phyloP scores from a whole-genome alignment of 2,113 vertebrate species.

The Alethe diademata region DNA sequence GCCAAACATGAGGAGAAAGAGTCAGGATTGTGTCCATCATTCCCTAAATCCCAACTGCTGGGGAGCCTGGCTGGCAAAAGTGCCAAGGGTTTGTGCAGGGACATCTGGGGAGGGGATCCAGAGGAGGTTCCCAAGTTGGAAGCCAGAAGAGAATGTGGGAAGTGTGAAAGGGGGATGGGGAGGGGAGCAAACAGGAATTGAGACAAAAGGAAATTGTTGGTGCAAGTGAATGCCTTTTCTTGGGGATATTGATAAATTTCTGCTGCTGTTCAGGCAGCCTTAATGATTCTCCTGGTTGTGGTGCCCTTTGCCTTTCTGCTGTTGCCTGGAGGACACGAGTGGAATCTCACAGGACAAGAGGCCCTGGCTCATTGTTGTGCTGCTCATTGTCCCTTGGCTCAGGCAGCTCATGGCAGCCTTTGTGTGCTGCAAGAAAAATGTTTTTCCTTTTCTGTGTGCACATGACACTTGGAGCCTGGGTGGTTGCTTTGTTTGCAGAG shows the following conservation, averaged over 20 bases:
- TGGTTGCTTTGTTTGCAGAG: not conserved
- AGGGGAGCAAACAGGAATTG: not conserved
- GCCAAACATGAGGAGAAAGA: not conserved
- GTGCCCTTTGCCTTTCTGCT: slow-evolving; percentile 31
- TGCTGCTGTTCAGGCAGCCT: slow-evolving; percentile 9
- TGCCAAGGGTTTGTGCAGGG: not conserved
- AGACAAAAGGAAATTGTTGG: slow-evolving; percentile 46
- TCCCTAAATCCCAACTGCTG: not conserved
- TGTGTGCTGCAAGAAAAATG: slow-evolving; percentile 57
- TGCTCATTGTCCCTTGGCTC: slow-evolving; percentile 32
- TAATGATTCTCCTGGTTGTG: not conserved
- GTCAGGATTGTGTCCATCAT: not conserved
- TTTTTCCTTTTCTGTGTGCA: not conserved
- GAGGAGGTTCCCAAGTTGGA: not conserved
- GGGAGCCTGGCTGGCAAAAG: not conserved
- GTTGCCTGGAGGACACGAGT: slow-evolving; percentile 60
- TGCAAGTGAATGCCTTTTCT: slow-evolving; percentile 43
- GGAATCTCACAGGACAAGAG: slow-evolving; percentile 54
- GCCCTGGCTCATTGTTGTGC: slow-evolving; percentile 23
- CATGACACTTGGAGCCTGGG: not conserved
- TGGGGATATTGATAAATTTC: slow-evolving; percentile 58
- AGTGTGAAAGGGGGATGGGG: not conserved
- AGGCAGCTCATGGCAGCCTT: slow-evolving; percentile 36
- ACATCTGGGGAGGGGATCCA: not conserved
- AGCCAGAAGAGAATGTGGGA: slow-evolving; percentile 20